Conservation (phyloP, 2,113 vertebrate species). For the Percopsis transmontana region DNA sequence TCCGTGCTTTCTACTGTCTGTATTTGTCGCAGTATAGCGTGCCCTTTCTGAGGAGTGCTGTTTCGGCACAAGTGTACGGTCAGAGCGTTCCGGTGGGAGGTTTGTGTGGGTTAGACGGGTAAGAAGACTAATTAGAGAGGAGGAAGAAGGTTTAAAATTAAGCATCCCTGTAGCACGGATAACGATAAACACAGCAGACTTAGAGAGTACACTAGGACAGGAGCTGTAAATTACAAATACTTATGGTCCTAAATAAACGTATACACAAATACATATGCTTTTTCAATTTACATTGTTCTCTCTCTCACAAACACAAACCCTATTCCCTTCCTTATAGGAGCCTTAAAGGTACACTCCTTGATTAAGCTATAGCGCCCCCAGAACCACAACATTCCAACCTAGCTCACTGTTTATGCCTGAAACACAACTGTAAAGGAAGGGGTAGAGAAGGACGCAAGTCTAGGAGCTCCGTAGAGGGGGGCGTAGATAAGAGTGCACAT, state of each 20-base stretch:
- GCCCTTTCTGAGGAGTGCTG: slow-evolving; percentile 34
- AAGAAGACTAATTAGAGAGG: slow-evolving; percentile 63
- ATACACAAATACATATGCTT: neutral
- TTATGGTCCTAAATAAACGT: neutral
- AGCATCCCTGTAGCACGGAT: slow-evolving; percentile 62
- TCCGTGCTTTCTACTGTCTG: neutral
- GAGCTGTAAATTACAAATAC: neutral
- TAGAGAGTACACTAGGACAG: neutral
- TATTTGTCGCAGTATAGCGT: slow-evolving; percentile 16
- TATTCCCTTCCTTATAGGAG: no score
- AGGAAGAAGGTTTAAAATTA: slow-evolving; percentile 65
- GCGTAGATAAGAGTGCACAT: no score
- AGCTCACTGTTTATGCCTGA: no score
- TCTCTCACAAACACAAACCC: no score
- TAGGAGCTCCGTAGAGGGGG: no score
- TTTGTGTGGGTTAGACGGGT: slow-evolving; percentile 46
- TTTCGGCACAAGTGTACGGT: slow-evolving; percentile 35
- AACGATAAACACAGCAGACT: slow-evolving; percentile 33
- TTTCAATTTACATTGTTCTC: neutral
- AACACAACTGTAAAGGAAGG: no score
- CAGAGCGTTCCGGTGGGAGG: slow-evolving; percentile 51
- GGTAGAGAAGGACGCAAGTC: no score
- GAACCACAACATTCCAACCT: no score
- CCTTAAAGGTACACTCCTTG: no score
- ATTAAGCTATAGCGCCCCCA: no score